phyloP scores from a whole-genome alignment of 2,797 vertebrate species.

The Rhabdophis nuchalis region DNA sequence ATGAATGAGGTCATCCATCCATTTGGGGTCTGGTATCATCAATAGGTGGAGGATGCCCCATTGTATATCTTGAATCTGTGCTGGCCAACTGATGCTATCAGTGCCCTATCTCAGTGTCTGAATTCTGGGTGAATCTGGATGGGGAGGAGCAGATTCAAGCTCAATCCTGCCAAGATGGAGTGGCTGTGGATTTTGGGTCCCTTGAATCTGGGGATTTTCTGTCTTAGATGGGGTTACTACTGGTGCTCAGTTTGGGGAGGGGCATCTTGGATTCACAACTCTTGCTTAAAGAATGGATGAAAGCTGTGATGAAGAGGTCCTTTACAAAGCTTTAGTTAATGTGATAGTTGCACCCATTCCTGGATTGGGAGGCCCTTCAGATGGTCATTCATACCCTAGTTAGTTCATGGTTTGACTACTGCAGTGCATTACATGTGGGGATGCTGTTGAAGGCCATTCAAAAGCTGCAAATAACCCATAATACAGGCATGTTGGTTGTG shows the following conservation, averaged over 20 bases:
- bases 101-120: neutral
- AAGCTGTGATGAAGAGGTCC: neutral
- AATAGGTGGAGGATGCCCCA: neutral
- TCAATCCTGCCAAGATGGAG: neutral
- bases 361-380: neutral
- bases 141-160: neutral
- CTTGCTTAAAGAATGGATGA: neutral
- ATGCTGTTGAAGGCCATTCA: neutral
- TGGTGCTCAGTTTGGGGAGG: neutral
- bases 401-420: neutral
- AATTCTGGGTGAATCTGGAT: neutral
- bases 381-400: neutral
- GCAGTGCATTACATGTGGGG: neutral
- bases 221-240: neutral
- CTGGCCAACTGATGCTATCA: neutral
- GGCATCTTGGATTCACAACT: neutral
- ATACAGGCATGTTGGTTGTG: neutral
- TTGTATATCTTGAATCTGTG: neutral
- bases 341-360: neutral
- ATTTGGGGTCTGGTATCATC: neutral
- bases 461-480: neutral
- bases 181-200: neutral
- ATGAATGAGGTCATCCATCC: neutral
- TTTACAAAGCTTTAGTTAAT: neutral
- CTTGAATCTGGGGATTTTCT: neutral